These are phyloP conservation scores for Chamaea fasciata DNA, from an alignment of 2,113 vertebrate genomes.

Conservation along the genomic window DNA sequence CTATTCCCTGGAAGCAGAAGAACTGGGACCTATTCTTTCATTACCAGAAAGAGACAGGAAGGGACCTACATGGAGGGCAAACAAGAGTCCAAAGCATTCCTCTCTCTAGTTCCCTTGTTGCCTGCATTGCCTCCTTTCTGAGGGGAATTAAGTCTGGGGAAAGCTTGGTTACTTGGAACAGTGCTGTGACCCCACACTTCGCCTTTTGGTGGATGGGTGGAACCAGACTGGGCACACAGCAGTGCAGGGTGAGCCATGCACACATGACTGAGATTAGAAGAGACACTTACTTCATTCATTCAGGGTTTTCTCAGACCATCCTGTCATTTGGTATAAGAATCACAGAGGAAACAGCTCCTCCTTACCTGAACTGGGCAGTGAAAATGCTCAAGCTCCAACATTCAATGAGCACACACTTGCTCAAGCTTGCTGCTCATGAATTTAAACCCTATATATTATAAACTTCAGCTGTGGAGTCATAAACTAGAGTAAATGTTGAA, in stretches of 20 bases:
- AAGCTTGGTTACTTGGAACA: not conserved
- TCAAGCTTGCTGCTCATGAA: not conserved
- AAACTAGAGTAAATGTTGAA: not conserved
- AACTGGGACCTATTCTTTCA: not conserved
- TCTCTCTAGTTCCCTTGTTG: not conserved
- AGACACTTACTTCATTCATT: not conserved
- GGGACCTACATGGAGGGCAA: not conserved
- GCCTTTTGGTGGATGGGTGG: not conserved
- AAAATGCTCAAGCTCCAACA: not conserved
- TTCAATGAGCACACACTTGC: not conserved
- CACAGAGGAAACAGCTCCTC: not conserved
- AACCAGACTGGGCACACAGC: not conserved
- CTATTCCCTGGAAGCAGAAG: not conserved
- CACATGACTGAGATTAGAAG: not conserved
- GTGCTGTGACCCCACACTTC: not conserved
- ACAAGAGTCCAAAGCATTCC: not conserved
- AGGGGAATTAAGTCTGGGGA: not conserved
- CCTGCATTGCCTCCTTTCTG: not conserved
- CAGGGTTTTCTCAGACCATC: conserved; percentile 23
- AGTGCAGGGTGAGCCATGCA: not conserved
- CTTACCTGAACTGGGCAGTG: not conserved
- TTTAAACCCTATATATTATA: not conserved
- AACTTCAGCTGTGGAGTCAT: not conserved
- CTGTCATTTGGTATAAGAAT: conserved; percentile 33
- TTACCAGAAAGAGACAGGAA: not conserved